These are phyloP conservation scores for Laterallus jamaicensis DNA, from an alignment of 2,113 vertebrate genomes.

Conservation along the genomic window DNA sequence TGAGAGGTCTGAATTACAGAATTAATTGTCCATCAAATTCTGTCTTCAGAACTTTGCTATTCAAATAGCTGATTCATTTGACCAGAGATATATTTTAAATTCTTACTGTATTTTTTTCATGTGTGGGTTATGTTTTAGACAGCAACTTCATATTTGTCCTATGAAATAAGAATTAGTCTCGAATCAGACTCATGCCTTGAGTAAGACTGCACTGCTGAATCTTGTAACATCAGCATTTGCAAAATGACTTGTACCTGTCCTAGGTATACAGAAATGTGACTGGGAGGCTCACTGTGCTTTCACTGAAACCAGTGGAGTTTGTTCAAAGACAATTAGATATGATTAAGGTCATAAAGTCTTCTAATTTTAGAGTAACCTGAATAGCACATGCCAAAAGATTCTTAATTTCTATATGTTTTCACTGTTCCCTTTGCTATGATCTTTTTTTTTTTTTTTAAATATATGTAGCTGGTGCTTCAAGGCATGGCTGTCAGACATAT, in stretches of 20 bases:
- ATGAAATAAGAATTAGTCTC: background rate
- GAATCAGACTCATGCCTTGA: background rate
- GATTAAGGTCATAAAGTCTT: background rate
- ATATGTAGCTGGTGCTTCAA: background rate
- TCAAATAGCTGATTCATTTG: background rate
- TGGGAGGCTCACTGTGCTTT: background rate
- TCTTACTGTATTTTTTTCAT: background rate
- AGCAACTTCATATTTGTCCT: background rate
- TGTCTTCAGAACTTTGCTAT: background rate
- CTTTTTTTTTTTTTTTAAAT: background rate
- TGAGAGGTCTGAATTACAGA: background rate
- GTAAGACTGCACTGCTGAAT: background rate
- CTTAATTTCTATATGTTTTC: background rate
- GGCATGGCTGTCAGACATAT: background rate
- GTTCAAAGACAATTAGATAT: background rate
- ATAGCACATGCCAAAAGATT: background rate
- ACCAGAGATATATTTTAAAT: background rate
- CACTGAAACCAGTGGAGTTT: background rate
- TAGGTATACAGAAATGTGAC: background rate
- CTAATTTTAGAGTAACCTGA: constrained; percentile 31
- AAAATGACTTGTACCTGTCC: background rate
- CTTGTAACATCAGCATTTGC: background rate
- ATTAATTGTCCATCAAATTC: background rate
- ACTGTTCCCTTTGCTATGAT: background rate
- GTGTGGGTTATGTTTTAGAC: background rate